Conservation (phyloP, 2,113 vertebrate genomes). For the Verasper variegatus region DNA sequence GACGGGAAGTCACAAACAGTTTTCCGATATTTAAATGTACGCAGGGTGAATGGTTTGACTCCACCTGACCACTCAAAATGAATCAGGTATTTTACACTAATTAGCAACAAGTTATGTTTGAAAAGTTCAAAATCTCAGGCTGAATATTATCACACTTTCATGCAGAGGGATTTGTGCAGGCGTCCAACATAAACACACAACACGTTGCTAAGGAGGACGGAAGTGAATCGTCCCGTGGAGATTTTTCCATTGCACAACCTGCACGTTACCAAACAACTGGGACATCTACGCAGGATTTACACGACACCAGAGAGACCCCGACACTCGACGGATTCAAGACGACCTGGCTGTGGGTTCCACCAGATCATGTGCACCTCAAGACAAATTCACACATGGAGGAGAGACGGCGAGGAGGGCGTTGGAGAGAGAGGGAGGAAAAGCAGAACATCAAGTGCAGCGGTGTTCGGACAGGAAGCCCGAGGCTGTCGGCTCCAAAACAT, state of each 20-base stretch:
- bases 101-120: neutral
- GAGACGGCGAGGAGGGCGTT: too few relatives aligned
- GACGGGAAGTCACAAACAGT: neutral
- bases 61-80: neutral
- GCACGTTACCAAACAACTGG: neutral
- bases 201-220: too few relatives aligned
- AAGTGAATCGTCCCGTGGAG: too few relatives aligned
- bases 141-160: neutral
- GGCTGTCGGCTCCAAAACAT: too few relatives aligned
- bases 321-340: too few relatives aligned
- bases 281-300: neutral
- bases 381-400: too few relatives aligned
- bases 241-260: too few relatives aligned
- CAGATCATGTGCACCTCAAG: too few relatives aligned
- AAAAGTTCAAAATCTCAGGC: neutral
- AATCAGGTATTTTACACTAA: neutral
- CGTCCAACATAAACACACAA: slow-evolving; percentile 19
- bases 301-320: neutral
- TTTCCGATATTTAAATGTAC: neutral
- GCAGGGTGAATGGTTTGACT: neutral
- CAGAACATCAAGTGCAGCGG: too few relatives aligned
- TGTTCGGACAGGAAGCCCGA: too few relatives aligned
- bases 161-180: neutral
- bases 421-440: too few relatives aligned
- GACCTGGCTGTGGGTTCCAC: too few relatives aligned